Base-by-base conservation (phyloP, 2,797 vertebrate species). In the Acrossocheilus fasciatus region DNA sequence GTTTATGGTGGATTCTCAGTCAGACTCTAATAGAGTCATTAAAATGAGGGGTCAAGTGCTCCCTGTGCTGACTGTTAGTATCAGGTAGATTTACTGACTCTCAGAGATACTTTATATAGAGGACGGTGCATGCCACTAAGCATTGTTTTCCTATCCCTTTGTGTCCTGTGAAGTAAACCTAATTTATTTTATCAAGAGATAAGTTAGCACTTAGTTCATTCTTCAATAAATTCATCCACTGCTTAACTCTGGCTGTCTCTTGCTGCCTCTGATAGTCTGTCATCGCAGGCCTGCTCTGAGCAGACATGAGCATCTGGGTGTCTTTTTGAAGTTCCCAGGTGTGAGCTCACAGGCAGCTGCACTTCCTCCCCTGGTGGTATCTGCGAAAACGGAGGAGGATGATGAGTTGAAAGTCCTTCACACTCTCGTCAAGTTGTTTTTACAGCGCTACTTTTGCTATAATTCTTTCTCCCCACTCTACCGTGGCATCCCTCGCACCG, bases 311-410 rank as follows among this genome's bases (percentile, higher is more conserved):
- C 95, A 95, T 93, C 94, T 95, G 94, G 93, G 88, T 84, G 68
- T 92, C 91, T 93, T 93, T 95, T 92, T 94, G 93, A 95, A 93
- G 92, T 89, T 89, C 91, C 93, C 94, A 93, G 92, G 91, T 95
- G 93, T 89, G 90, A 79, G 87, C 79, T 89, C 78, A 83, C 87
- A 86, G 90, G 92, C 95, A 95, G 93, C 92, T 95, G 94, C 90
- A 89, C 89, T 34, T 86, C 91, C 90, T 92, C 88, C 89, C 87
- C 89, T 78, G 85, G 88, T 72, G 68, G 87, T 77, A 89, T 92
- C 89, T 41, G 47, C 15, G 43, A 93, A 82, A 90, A 93, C 83
- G 82, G 90, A 92, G 87, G 84, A 88, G 90, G 89, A 89, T 94
- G 94, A 95, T 93, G 92, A 91, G 90, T 87, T 91, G 89, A 91